phyloP scores from a whole-genome alignment of 2,888 invertebrate species.

The Caenorhabditis sp. region DNA sequence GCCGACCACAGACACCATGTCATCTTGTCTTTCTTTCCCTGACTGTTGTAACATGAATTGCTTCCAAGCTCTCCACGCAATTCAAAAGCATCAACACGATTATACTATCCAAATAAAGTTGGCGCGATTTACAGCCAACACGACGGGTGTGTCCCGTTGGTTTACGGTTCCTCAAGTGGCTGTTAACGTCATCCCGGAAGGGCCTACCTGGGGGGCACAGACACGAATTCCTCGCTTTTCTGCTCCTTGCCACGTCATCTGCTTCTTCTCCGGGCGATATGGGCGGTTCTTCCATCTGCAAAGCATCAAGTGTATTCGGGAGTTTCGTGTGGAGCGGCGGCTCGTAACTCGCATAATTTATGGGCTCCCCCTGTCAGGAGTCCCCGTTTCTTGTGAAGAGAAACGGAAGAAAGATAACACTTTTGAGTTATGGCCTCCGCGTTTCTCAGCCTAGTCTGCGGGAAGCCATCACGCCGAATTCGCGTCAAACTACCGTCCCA shows the following conservation, averaged over 20 bases:
- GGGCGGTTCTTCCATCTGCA: slow-evolving; percentile 24
- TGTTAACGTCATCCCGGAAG: slow-evolving; percentile 13
- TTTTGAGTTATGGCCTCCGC: slow-evolving; percentile 39
- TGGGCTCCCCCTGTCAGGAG: slow-evolving; percentile 41
- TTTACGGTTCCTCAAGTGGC: slow-evolving; percentile 46
- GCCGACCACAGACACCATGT: slow-evolving; percentile 44
- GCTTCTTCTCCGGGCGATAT: slow-evolving; percentile 2
- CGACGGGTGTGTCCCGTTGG: slow-evolving; percentile 29
- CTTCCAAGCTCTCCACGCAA: slow-evolving; percentile 14
- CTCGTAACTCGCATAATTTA: slow-evolving; percentile 54
- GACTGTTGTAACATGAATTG: slow-evolving; percentile 33
- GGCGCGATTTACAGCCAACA: slow-evolving; percentile 47
- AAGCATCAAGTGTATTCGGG: slow-evolving; percentile 10
- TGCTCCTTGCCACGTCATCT: slow-evolving; percentile 39
- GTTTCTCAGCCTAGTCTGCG: slow-evolving; percentile 37
- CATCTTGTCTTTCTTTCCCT: slow-evolving; percentile 1
- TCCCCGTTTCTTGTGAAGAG: slow-evolving; percentile 11
- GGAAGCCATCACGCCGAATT: slow-evolving; percentile 49
- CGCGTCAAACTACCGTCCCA: slow-evolving; percentile 41
- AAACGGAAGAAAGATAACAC: slow-evolving; percentile 28
- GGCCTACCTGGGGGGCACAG: slow-evolving; percentile 54
- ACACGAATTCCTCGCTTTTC: slow-evolving; percentile 51
- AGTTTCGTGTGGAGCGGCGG: background rate
- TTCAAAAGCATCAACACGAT: slow-evolving; percentile 12
- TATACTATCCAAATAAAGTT: slow-evolving; percentile 50